Evolutionary conservation across 2,113 vertebrate species (phyloP).

Genomic region (Indicator indicator): DNA sequence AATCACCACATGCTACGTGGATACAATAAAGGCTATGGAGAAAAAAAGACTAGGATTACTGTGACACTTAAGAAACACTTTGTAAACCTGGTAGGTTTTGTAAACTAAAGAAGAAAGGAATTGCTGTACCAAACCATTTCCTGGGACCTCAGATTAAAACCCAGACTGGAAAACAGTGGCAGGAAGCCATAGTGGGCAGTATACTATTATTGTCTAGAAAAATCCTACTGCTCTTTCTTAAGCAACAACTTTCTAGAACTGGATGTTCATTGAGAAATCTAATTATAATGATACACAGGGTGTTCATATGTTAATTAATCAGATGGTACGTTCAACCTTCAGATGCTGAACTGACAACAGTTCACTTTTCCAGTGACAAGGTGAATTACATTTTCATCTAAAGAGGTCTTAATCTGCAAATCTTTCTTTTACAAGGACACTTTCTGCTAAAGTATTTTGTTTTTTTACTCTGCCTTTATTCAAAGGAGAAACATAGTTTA

Average conservation of each 20-base stretch:
- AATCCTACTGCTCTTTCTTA: background rate
- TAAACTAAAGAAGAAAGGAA: background rate
- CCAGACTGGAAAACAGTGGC: background rate
- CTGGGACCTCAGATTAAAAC: fast-evolving
- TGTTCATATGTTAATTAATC: background rate
- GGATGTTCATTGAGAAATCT: background rate
- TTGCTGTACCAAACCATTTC: background rate
- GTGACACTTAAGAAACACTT: background rate
- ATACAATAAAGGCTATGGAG: background rate
- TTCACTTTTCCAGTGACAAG: background rate
- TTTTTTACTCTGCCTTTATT: background rate
- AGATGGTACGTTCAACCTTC: background rate
- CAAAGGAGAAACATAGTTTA: background rate
- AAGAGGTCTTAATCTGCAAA: background rate
- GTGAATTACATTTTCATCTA: background rate
- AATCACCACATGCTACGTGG: background rate
- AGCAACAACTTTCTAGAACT: background rate
- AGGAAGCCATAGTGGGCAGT: background rate
- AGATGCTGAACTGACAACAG: background rate
- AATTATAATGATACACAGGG: background rate
- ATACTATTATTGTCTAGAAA: background rate
- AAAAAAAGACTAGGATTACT: background rate
- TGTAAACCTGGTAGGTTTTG: background rate
- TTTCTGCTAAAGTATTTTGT: background rate
- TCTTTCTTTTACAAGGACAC: background rate